A percentile compares a stretch with the other conserved stretches of the same genome.
phyloP scores from a whole-genome alignment of 1,140 invertebrate genomes.

The Odontomachus brunneus region DNA sequence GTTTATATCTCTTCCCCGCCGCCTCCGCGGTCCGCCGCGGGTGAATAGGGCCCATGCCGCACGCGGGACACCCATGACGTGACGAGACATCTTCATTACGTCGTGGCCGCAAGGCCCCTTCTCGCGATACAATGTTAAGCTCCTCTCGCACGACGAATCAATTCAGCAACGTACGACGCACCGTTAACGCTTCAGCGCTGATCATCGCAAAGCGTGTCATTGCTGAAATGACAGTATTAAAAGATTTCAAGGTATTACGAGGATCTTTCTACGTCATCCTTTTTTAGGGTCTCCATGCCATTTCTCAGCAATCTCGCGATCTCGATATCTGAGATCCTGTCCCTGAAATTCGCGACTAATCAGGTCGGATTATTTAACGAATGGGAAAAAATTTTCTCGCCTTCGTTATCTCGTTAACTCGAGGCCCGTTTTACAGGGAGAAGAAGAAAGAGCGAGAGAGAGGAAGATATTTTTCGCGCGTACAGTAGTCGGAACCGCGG shows the following conservation, averaged over 20 bases:
- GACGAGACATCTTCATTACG: conserved; percentile 82
- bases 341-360: background rate
- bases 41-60: conserved; percentile 68
- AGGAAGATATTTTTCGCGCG: conserved; percentile 12
- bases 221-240: background rate
- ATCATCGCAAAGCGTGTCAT: background rate
- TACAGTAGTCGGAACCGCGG: conserved; percentile 17
- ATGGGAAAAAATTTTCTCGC: background rate
- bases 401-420: background rate
- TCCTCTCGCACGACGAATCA: background rate
- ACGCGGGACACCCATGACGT: conserved; percentile 68
- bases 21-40: conserved; percentile 79
- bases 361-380: background rate
- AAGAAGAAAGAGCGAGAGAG: background rate
- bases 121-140: background rate
- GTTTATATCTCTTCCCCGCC: conserved; percentile 74
- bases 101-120: conserved; percentile 70
- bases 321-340: background rate
- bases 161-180: background rate
- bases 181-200: background rate
- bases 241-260: background rate
- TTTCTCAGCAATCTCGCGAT: background rate
- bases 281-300: background rate
- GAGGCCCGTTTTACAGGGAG: background rate
- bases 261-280: background rate